These are phyloP conservation scores for Calameuta idolon DNA, from an alignment of 2,888 invertebrate species.

Conservation along the genomic window DNA sequence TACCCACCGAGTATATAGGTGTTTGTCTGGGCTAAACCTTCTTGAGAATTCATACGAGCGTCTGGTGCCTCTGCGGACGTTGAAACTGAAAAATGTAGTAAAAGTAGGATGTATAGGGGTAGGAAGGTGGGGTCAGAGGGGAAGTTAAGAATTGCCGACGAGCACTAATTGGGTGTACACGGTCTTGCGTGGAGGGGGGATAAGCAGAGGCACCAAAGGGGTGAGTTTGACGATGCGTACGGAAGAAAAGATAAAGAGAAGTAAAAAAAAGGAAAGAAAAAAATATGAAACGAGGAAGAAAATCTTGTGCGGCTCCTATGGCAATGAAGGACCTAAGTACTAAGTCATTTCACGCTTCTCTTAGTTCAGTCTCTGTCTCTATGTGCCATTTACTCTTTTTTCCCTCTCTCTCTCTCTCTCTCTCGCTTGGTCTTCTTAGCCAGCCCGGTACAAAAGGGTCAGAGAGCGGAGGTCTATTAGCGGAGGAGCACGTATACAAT, in stretches of 20 bases:
- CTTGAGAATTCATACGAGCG: too few relatives aligned
- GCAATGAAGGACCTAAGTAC: constrained; percentile 24
- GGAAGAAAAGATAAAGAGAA: constrained; percentile 5
- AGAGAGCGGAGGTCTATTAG: constrained; percentile 20
- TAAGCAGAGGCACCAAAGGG: background rate
- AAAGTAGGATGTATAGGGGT: too few relatives aligned
- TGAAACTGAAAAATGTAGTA: too few relatives aligned
- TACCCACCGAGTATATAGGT: too few relatives aligned
- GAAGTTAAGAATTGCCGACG: background rate
- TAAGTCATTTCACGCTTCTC: constrained; percentile 26
- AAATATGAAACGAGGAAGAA: constrained; percentile 10
- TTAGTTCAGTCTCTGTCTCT: too few relatives aligned
- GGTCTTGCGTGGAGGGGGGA: constrained; percentile 22
- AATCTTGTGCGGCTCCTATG: constrained; percentile 10
- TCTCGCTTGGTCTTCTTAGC: constrained; percentile 6
- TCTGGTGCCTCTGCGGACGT: too few relatives aligned
- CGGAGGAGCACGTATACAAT: constrained; percentile 25
- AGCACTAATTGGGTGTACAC: constrained; percentile 35
- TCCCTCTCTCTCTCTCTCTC: too few relatives aligned
- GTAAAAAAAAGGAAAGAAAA: too few relatives aligned
- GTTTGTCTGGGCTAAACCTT: too few relatives aligned
- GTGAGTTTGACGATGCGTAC: constrained; percentile 20
- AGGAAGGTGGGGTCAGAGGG: background rate
- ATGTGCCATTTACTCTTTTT: too few relatives aligned
- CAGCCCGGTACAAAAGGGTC: constrained; percentile 21